Evolutionary conservation across 2,113 vertebrate genomes (phyloP).

Genomic region (Brienomyrus longianalis): DNA sequence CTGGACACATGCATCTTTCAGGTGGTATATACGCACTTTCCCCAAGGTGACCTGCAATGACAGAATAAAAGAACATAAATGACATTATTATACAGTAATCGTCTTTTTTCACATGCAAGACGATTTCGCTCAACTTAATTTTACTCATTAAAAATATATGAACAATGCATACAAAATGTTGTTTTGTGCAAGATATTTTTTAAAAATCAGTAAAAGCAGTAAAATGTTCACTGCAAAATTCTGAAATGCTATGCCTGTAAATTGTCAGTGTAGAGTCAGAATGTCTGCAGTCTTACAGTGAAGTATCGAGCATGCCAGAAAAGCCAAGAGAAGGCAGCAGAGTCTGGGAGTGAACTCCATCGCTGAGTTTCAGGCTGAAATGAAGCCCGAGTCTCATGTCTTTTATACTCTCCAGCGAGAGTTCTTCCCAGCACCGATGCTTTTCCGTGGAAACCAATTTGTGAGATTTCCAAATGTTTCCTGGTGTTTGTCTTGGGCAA

Average conservation of each 20-base stretch:
- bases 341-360: background rate
- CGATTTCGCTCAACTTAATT: background rate
- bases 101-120: background rate
- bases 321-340: background rate
- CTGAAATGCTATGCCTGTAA: background rate
- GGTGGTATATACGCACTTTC: background rate
- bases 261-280: background rate
- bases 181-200: background rate
- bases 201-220: background rate
- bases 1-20: background rate
- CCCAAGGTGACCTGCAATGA: background rate
- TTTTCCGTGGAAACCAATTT: background rate
- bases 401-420: background rate
- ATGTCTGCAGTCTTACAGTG: background rate
- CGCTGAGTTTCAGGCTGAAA: background rate
- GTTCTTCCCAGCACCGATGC: background rate
- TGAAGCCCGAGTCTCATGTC: background rate
- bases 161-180: background rate
- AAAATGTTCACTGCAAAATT: conserved; percentile 28
- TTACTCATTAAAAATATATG: background rate
- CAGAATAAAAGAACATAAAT: background rate
- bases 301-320: background rate
- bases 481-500: background rate
- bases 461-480: background rate
- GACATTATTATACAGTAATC: background rate